Evolutionary conservation across 2,797 vertebrate species (phyloP).

Genomic region (Pelodytes ibericus): DNA sequence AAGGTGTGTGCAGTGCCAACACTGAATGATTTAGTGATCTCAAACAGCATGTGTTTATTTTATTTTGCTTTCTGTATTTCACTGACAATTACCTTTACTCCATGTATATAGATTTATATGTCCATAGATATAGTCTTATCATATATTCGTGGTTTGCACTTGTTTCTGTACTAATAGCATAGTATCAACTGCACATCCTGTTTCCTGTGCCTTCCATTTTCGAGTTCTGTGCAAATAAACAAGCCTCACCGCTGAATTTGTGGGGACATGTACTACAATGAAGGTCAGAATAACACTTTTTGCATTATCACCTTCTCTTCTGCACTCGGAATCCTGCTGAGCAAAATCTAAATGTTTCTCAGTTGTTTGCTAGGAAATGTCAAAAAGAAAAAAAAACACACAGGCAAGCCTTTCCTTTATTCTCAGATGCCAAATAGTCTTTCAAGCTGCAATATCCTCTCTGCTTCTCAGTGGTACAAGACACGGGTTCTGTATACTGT

Average conservation of each 20-base stretch:
- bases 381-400: conserved; percentile 15
- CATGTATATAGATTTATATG: no score
- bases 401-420: conserved; percentile 4
- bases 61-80: no score
- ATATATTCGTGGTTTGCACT: no score
- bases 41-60: no score
- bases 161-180: not conserved
- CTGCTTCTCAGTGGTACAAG: not conserved
- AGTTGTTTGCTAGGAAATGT: conserved; percentile 35
- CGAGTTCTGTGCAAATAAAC: conserved; percentile 25
- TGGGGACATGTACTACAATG: conserved; percentile 10
- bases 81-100: no score
- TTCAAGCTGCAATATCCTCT: conserved; percentile 12
- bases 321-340: conserved; percentile 1
- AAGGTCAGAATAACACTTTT: conserved; percentile 42
- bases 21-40: no score
- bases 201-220: conserved; percentile 7
- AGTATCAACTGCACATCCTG: not conserved
- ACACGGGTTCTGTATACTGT: not conserved
- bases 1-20: no score
- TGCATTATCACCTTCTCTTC: conserved; percentile 37
- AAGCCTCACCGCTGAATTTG: conserved; percentile 18
- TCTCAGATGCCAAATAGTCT: conserved; percentile 8
- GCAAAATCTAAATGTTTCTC: conserved; percentile 35
- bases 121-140: no score